phyloP scores from a whole-genome alignment of 2,797 vertebrate genomes.

The Lacerta agilis region DNA sequence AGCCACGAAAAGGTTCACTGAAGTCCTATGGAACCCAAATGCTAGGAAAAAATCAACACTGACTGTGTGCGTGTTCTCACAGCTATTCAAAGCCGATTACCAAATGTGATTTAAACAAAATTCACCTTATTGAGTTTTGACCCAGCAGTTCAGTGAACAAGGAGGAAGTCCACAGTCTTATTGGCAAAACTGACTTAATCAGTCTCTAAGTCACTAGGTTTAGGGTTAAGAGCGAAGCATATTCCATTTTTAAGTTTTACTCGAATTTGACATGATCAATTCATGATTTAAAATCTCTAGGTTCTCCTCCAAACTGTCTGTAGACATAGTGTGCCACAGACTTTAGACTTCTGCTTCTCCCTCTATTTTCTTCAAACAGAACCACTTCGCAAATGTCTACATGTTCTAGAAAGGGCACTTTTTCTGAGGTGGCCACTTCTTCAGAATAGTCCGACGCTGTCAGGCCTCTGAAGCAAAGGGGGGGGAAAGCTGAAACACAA shows the following conservation, averaged over 20 bases:
- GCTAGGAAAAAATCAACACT: constrained; percentile 72
- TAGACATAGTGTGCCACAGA: constrained; percentile 91
- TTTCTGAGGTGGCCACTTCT: constrained; percentile 93
- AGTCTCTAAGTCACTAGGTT: constrained; percentile 91
- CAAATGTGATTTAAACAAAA: constrained; percentile 80
- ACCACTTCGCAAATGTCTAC: constrained; percentile 86
- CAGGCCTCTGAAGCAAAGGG: constrained; percentile 95
- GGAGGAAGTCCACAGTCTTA: constrained; percentile 90
- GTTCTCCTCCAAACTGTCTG: constrained; percentile 87
- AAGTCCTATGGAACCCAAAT: constrained; percentile 67
- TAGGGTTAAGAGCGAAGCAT: constrained; percentile 87
- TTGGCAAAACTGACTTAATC: constrained; percentile 86
- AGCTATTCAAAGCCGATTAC: constrained; percentile 74
- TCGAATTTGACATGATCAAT: constrained; percentile 95
- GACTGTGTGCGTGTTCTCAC: constrained; percentile 68
- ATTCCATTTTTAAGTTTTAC: constrained; percentile 92
- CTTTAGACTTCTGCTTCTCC: constrained; percentile 88
- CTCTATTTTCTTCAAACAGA: constrained; percentile 90
- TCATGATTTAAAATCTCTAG: constrained; percentile 89
- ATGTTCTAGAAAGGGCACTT: constrained; percentile 88
- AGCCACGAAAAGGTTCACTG: constrained; percentile 75
- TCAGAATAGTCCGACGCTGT: constrained; percentile 97
- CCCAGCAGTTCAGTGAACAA: constrained; percentile 86
- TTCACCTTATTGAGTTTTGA: constrained; percentile 84
- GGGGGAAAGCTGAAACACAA: constrained; percentile 97